Conservation (phyloP, 2,888 invertebrate genomes). For the Clitarchus hookeri region DNA sequence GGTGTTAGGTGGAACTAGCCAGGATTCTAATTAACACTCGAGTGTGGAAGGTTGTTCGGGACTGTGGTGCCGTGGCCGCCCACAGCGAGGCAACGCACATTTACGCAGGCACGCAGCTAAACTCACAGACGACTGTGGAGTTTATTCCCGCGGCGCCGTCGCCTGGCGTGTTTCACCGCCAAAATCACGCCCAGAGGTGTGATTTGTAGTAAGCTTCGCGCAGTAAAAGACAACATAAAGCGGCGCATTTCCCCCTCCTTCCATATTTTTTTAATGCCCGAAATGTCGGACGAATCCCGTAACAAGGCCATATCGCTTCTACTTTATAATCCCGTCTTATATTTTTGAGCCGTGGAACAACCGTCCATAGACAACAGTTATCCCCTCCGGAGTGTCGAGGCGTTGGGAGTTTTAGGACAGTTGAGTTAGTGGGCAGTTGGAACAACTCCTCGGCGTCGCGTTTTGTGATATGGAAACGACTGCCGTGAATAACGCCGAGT, state of each 20-base stretch:
- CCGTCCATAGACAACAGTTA: background rate
- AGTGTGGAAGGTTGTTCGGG: too few relatives aligned
- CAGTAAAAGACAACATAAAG: conserved; percentile 14
- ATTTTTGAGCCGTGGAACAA: background rate
- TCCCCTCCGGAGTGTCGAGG: background rate
- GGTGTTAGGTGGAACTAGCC: too few relatives aligned
- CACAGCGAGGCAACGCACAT: too few relatives aligned
- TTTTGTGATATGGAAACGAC: background rate
- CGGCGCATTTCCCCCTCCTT: background rate
- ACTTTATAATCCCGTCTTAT: conserved; percentile 8
- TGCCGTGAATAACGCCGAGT: background rate
- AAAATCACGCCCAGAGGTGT: conserved; percentile 8
- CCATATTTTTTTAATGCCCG: background rate
- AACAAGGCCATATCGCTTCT: conserved; percentile 1
- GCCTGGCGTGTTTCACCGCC: background rate
- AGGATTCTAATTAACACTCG: too few relatives aligned
- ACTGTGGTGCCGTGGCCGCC: too few relatives aligned
- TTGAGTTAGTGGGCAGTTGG: background rate
- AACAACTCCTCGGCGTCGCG: too few relatives aligned
- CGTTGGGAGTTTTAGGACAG: background rate
- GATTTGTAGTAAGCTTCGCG: background rate
- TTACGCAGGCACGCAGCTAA: too few relatives aligned
- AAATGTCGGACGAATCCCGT: background rate
- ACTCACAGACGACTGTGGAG: background rate
- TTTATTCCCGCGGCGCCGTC: background rate